Conservation (phyloP, 2,888 invertebrate species). For the Drosophila tripunctata region DNA sequence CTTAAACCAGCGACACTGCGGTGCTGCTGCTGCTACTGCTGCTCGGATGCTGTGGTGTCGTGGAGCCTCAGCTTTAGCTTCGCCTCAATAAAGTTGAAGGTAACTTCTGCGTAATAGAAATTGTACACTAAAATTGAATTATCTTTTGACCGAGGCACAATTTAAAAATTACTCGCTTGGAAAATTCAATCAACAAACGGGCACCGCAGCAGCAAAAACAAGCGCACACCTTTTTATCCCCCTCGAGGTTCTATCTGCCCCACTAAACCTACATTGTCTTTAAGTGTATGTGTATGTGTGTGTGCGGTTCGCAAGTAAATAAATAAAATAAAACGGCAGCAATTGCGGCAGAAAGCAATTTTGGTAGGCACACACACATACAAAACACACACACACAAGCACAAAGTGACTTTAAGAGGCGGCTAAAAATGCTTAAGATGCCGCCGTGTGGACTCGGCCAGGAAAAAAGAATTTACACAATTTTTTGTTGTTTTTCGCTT, state of each 20-base stretch:
- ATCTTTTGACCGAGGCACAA: slow-evolving; percentile 74
- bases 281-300: slow-evolving; percentile 22
- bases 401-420: slow-evolving; percentile 62
- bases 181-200: slow-evolving; percentile 76
- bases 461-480: slow-evolving; percentile 52
- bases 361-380: slow-evolving; percentile 33
- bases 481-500: slow-evolving; percentile 24
- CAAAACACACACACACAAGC: slow-evolving; percentile 5
- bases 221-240: slow-evolving; percentile 28
- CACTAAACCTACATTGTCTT: slow-evolving; percentile 15
- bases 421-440: slow-evolving; percentile 67
- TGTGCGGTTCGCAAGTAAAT: slow-evolving; percentile 61
- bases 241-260: neutral
- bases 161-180: slow-evolving; percentile 79
- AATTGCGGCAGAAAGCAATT: slow-evolving; percentile 64
- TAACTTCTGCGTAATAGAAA: slow-evolving; percentile 64
- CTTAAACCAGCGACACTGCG: slow-evolving; percentile 19
- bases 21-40: no score
- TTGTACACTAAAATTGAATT: slow-evolving; percentile 76
- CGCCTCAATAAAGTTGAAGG: slow-evolving; percentile 10
- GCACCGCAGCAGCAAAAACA: slow-evolving; percentile 36
- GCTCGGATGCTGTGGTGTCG: neutral
- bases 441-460: slow-evolving; percentile 46
- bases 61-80: neutral
- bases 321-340: slow-evolving; percentile 75